Base-by-base conservation (phyloP, 2,113 vertebrate genomes). In the Neodontobutis hainanensis region DNA sequence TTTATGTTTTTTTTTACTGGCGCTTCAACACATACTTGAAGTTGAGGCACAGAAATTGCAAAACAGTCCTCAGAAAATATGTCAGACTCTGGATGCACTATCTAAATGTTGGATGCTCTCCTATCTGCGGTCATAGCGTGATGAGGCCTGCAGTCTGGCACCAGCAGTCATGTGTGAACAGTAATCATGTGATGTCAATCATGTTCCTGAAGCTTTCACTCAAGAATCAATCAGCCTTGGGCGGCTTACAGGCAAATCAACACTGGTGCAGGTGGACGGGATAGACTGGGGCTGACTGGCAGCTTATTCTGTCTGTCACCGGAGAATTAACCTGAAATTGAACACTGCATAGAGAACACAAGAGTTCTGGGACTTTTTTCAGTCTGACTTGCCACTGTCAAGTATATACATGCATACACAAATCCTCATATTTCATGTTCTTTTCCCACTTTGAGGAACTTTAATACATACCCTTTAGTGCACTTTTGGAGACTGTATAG, bases 171-270 rank as follows among this genome's bases (percentile, higher is more conserved):
- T 78, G 75, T 74, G 83, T 84, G 76, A 87, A 77, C 74, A 67
- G 81, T 84, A 86, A 88, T 89, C 83, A 86, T 70, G 58, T 46
- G 70, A 58, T 82, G 81, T 88, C 88, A 84, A 78, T 90, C 88
- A 87, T 75, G 59, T 5, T 75, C 75, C 88, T 73, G 78, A 74
- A 83, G 84, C 69, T 65, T 80, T 86, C 82, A 78, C 73, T 73
- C 81, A 73, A 77, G 83, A 87, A 79, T 88, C 88, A 82, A 82
- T 86, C 82, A 83, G 75, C 77, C 78, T 43, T 55, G 68, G 68
- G 77, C 66, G 16, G 80, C 82, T 87, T 78, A 77, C 74, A 78
- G 88, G 78, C 69, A 71, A 86, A 85, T 85, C 84, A 79, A 73
- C 83, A 44, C 53, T 67, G 57, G 55, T 83, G 85, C 87, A 88